Conservation (phyloP, 2,797 vertebrate species). For the Geotrypetes seraphini region DNA sequence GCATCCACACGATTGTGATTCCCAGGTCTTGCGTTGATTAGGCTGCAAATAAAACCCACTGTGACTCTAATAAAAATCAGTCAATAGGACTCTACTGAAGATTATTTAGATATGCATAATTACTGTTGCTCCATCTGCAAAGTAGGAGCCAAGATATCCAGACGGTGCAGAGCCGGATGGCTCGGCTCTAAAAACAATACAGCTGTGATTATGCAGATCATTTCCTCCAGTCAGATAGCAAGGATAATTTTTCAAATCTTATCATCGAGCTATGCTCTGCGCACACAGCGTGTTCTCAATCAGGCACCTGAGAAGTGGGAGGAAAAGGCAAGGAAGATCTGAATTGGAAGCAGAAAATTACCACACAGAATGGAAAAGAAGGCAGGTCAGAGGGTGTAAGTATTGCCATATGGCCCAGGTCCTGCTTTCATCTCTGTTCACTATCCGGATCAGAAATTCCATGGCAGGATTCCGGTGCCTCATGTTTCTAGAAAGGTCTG, state of each 20-base stretch:
- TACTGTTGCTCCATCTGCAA: slow-evolving; percentile 11
- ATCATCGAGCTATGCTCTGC: slow-evolving; percentile 2
- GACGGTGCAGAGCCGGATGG: neutral
- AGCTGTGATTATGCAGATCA: neutral
- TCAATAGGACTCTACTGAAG: slow-evolving; percentile 10
- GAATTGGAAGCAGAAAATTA: slow-evolving; percentile 4
- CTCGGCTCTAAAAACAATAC: neutral
- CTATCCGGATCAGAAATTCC: no score
- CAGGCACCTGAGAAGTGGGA: slow-evolving; percentile 3
- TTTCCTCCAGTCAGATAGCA: neutral
- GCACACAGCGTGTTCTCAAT: neutral
- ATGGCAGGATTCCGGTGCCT: no score
- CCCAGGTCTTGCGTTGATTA: no score
- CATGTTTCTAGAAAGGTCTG: no score
- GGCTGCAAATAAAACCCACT: slow-evolving; percentile 12
- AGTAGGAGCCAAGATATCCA: slow-evolving; percentile 14
- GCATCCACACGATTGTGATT: no score
- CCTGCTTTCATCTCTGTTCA: no score
- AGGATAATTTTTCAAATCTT: slow-evolving; percentile 9
- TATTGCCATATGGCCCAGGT: no score
- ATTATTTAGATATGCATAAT: slow-evolving; percentile 24
- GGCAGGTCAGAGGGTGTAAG: no score
- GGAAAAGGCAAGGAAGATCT: neutral
- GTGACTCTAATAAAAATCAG: slow-evolving; percentile 19
- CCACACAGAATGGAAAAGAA: neutral